Percentiles rank a stretch among this genome's conserved stretches.
These are phyloP conservation scores for Hystrix cristata DNA, from an alignment of 2,113 vertebrate genomes.

Conservation along the genomic window DNA sequence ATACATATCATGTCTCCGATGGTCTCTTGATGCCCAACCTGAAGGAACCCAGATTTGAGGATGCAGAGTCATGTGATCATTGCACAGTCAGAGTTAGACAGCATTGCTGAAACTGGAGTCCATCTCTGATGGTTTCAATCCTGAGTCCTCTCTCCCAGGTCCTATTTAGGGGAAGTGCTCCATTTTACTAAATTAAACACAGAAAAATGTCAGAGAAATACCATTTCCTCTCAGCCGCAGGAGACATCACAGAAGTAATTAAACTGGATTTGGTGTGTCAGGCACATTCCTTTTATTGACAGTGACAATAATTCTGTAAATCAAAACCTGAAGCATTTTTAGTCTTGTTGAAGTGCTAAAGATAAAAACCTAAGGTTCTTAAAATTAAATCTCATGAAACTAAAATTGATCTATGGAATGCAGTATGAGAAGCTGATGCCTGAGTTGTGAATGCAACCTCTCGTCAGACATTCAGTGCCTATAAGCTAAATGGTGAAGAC, in stretches of 20 bases:
- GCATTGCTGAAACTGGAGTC: background rate
- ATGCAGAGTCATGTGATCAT: background rate
- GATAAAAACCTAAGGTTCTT: constrained; percentile 79
- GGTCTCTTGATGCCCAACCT: background rate
- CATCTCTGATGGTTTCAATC: constrained; percentile 61
- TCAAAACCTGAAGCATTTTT: constrained; percentile 83
- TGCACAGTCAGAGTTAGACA: background rate
- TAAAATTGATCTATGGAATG: constrained; percentile 77
- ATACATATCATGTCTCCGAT: background rate
- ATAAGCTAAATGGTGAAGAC: background rate
- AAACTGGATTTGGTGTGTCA: constrained; percentile 84
- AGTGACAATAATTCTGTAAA: constrained; percentile 85
- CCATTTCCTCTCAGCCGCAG: constrained; percentile 67
- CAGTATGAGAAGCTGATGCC: constrained; percentile 27
- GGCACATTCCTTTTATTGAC: constrained; percentile 86
- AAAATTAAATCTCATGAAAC: constrained; percentile 84
- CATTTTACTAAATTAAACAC: constrained; percentile 85
- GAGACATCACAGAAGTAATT: constrained; percentile 85
- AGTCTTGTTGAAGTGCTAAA: constrained; percentile 83
- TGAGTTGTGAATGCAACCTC: constrained; percentile 43
- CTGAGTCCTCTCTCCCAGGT: constrained; percentile 59
- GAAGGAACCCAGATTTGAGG: background rate
- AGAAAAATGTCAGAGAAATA: constrained; percentile 79
- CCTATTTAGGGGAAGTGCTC: constrained; percentile 54
- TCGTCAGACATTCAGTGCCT: constrained; percentile 53